Conservation (phyloP, 1,140 invertebrate species). For the Brachionus rubens region DNA sequence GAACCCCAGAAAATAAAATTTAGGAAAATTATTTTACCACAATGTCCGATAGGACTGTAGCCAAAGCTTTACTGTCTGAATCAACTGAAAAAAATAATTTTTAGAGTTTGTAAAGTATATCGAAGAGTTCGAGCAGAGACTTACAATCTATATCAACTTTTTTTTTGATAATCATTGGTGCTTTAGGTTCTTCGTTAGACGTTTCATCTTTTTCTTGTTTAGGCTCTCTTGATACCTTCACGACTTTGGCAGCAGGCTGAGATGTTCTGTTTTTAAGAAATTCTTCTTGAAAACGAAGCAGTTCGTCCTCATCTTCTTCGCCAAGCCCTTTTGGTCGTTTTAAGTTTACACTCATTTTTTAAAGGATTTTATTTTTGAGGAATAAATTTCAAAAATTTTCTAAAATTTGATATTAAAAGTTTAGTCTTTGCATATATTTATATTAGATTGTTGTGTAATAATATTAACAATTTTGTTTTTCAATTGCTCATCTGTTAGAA, state of each 20-base stretch:
- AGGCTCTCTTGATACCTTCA: slow-evolving; percentile 46
- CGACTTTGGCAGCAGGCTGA: slow-evolving; percentile 49
- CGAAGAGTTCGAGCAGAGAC: too few relatives aligned
- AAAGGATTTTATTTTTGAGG: neutral
- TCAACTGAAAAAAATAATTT: slow-evolving; percentile 49
- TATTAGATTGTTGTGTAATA: too few relatives aligned
- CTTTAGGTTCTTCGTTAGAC: neutral
- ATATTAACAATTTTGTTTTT: too few relatives aligned
- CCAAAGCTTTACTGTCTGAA: slow-evolving; percentile 48
- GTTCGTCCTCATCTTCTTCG: slow-evolving; percentile 57
- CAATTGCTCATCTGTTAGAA: too few relatives aligned
- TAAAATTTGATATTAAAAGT: neutral
- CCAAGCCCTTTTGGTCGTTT: slow-evolving; percentile 35
- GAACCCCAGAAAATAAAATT: neutral
- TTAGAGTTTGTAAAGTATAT: too few relatives aligned
- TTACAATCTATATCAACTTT: neutral
- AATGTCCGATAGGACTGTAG: neutral
- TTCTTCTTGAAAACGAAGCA: slow-evolving; percentile 57
- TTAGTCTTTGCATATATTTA: neutral
- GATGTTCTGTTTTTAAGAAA: slow-evolving; percentile 51
- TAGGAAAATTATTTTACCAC: slow-evolving; percentile 4
- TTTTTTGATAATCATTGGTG: slow-evolving; percentile 51
- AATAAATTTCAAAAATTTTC: neutral
- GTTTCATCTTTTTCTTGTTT: neutral
- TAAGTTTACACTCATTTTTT: slow-evolving; percentile 12